Base-by-base conservation (phyloP, 2,113 vertebrate genomes). In the Indicator indicator region DNA sequence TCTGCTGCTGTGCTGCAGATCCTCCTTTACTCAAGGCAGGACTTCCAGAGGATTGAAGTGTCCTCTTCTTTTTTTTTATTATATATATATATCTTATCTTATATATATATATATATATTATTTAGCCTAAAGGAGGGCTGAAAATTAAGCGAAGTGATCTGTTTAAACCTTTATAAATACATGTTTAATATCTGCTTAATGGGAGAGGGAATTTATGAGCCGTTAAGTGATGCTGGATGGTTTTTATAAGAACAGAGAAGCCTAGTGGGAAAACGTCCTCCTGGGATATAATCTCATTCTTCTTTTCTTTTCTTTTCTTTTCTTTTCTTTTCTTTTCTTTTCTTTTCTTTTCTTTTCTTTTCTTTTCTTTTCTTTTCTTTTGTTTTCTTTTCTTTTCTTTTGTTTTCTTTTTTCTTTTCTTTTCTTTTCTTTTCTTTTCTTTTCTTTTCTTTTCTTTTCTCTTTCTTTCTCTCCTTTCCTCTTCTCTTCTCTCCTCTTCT, bases 281-380 rank as follows among this genome's bases (percentile, higher is more conserved):
- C 83, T 95, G 97, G 97, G 97, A 97, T 89, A 82, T 95, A 98
- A 97, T 97, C 94, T 96, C 92, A 62, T 84, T 96, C 93, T 94
- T 96, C 93, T 97, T 12, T 21, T 23, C 48, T 50, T 21, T 48
- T 48, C 46, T 46, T 48, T 23, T 11, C 50, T 6, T 11, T 21
- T 21, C 11, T 23, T 23, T 23, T 23, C 21, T 23, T 96, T 62
- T 33, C n/a, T 24, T 14, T 42, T 42, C 15, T 12, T 42, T 42
- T 14, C 9, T 42, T 42, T 42, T 42, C 15, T 42, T 42, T n/a
- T n/a, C n/a, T n/a, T n/a, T n/a, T n/a, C n/a, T n/a, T n/a, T n/a
- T n/a, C n/a, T n/a, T n/a, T n/a, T n/a, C n/a, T n/a, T n/a, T n/a
- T n/a, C n/a, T n/a, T n/a, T n/a, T n/a, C n/a, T n/a, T n/a, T n/a